Evolutionary conservation across 2,113 vertebrate genomes (phyloP), one percentile per base, ranked within the genome.

Genomic region (Serilophus lunatus): DNA sequence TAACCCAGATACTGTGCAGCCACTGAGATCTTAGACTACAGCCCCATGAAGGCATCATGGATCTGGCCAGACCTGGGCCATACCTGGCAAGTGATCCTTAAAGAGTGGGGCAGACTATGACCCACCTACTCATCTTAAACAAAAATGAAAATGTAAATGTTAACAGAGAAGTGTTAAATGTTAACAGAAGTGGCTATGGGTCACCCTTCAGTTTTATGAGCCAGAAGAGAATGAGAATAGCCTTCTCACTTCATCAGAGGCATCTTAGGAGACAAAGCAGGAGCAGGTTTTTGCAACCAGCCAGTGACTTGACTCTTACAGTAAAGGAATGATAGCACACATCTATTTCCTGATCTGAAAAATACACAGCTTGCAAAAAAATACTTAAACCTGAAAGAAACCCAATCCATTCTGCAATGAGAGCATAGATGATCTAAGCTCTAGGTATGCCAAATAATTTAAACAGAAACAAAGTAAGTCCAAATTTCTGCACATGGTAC

Each of bases 31-130:
- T 74, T 42, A 13, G 45, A 28, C 35, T 44, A 28, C 35, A 86
- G 68, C 60, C 63, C 45, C 0, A 0, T 56, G 50, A 8, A 1
- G 31, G 57, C 26, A 12, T 13, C 15, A 1, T 10, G 28, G 61
- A 61, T 53, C 45, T 13, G 16, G 40, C 28, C 29, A 70, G 29
- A 83, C 31, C 42, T 28, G 44, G 11, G 16, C 29, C 33, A 59
- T 24, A 22, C 15, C 57, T 47, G 63, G 38, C 47, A 63, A 70
- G 35, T 9, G 56, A 25, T 40, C 56, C 42, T 84, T 56, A 70
- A 93, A 54, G 59, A 81, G n/a, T 4, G 42, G 64, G 79, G 26
- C 44, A 70, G 29, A 45, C 66, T 71, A 18, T n/a, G 70, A 57
- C 40, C 49, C 33, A 45, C 28, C 33, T 45, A 12, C 45, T 93